Evolutionary conservation across 1,140 invertebrate species (phyloP), one percentile per base, ranked within the genome.

Genomic region (Marisa cornuarietis): DNA sequence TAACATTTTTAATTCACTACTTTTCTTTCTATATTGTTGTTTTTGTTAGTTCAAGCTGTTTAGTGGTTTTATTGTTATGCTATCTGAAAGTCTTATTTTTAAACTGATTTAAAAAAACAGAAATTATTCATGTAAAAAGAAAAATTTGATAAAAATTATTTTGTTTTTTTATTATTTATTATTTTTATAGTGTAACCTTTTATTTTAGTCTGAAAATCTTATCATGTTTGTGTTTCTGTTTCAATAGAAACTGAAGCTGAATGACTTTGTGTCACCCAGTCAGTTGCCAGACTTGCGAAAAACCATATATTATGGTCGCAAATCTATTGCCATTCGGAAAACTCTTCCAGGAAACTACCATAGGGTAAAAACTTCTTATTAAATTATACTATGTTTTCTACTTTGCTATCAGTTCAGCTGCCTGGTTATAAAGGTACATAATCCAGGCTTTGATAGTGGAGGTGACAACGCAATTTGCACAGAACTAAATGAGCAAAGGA

Each of bases 201-300:
- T 42, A 42, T 42, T 42, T 42, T 42, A 42, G 31, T 42, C 31
- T 42, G 31, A 42, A 42, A 42, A 42, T 42, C 31, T 42, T 42
- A 42, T 42, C 31, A 42, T 42, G 31, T 78, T 16, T 78, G 49
- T 78, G 49, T 78, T 78, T 63, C 77, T 69, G 13, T 83, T 83
- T 65, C 85, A 58, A 58, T 18, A 90, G 90, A 90, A 90, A 87
- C 78, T 91, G 65, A 91, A 91, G 79, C 69, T 91, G 76, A 89
- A 90, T 84, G 90, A 91, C 78, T 91, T 91, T 85, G 89, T 91
- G 54, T 90, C 88, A 52, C 86, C 88, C 26, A 87, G 88, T 83
- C 90, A 91, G 74, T 76, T 90, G 31, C 90, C 90, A 52, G 89
- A 90, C 80, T 79, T 91, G 26, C 85, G 87, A 66, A 89, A 89